These are phyloP conservation scores for Aporophyla lueneburgensis DNA, from an alignment of 2,888 invertebrate genomes.

Conservation along the genomic window DNA sequence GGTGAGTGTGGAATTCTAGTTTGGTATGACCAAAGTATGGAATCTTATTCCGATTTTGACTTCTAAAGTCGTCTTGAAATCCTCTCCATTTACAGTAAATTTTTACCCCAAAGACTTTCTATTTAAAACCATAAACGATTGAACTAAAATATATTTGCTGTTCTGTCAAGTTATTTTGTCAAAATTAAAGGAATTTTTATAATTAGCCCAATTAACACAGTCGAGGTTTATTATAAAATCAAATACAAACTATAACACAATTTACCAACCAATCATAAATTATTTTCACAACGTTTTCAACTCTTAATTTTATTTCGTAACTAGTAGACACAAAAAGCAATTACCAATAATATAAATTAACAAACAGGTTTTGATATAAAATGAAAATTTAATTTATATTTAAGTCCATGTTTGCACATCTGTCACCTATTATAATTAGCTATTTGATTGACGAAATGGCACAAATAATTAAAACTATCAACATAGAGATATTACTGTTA, in stretches of 20 bases:
- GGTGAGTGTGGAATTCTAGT: not conserved
- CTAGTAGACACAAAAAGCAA: constrained; percentile 71
- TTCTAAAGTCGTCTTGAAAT: constrained; percentile 27
- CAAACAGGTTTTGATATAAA: constrained; percentile 38
- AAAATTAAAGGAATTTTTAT: not conserved
- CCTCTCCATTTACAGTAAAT: not conserved
- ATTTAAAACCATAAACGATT: not conserved
- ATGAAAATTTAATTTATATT: constrained; percentile 36
- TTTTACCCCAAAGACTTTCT: not conserved
- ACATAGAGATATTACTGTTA: constrained; percentile 40
- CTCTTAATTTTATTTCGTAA: constrained; percentile 69
- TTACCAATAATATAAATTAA: constrained; percentile 45
- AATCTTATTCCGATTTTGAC: constrained; percentile 39
- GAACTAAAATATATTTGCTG: not conserved
- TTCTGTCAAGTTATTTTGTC: not conserved
- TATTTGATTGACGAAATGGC: constrained; percentile 44
- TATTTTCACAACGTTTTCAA: constrained; percentile 73
- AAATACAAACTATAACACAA: constrained; percentile 73
- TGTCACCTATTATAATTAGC: constrained; percentile 39
- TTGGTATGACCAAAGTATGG: constrained; percentile 12
- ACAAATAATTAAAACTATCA: constrained; percentile 50
- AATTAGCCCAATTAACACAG: constrained; percentile 55
- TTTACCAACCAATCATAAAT: constrained; percentile 76
- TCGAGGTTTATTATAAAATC: constrained; percentile 67
- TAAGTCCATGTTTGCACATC: constrained; percentile 42